Evolutionary conservation across 2,113 vertebrate genomes (phyloP), one percentile per base, ranked within the genome.

Genomic region (Anas platyrhynchos): DNA sequence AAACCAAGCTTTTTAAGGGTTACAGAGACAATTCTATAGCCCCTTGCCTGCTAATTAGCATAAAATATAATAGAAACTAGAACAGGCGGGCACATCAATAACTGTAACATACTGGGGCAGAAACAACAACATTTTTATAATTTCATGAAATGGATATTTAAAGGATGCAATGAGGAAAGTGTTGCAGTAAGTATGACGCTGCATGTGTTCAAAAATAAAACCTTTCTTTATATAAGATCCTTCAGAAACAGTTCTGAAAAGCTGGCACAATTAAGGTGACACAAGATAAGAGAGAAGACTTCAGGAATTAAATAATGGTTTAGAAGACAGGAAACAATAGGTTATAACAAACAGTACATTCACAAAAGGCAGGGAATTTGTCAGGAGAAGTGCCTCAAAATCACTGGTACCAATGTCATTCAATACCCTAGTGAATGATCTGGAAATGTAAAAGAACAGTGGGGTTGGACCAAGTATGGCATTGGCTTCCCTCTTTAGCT

Each of bases 51-150:
- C 15, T 90, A 88, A 86, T 97, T 97, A 96, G 50, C 90, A 96
- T 92, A 96, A 95, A 95, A 96, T 93, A 93, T 66, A 96, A 91
- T 93, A 93, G 93, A 81, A 80, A 62, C 3, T 86, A 83, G 61
- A 88, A 88, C 92, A 93, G 83, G 83, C 80, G 86, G 67, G 44
- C n/a, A 50, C 52, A 91, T 77, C 79, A 94, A 93, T 83, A 80
- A 83, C 41, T 83, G 44, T 66, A 86, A 59, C 63, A 90, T 83
- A 84, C 59, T n/a, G 6, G 41, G 78, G 25, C 55, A 91, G 88
- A 96, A 90, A 80, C 83, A 79, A 41, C 55, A 74, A n/a, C 9
- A 54, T 63, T 91, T 94, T 67, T 90, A 74, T 38, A 83, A 69
- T 59, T 34, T 73, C 43, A 71, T 55, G 38, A 87, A 80, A 85